Evolutionary conservation across 2,888 invertebrate genomes (phyloP).

Genomic region (Rhagium mordax): DNA sequence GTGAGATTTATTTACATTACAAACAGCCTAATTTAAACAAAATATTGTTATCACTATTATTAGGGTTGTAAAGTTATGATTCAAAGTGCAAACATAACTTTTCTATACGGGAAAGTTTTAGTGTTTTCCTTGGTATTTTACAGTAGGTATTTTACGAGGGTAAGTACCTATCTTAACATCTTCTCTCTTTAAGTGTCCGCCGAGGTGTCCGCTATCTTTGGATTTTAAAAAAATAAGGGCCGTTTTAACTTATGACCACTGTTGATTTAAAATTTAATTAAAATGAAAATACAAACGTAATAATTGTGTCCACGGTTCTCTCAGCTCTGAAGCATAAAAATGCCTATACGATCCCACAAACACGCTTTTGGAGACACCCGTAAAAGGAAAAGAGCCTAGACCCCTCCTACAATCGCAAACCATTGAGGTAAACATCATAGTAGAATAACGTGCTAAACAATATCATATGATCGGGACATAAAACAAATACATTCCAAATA

Average conservation of each 20-base stretch:
- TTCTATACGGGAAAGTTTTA: no score
- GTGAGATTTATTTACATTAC: background rate
- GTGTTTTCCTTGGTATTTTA: no score
- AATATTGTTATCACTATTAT: background rate
- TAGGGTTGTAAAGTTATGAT: background rate
- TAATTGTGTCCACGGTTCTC: no score
- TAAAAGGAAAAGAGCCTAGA: constrained; percentile 17
- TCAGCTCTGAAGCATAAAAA: background rate
- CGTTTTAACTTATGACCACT: no score
- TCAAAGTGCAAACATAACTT: background rate
- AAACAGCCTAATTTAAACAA: background rate
- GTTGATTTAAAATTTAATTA: no score
- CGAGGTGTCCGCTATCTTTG: no score
- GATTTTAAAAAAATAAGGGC: no score
- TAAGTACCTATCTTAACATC: no score
- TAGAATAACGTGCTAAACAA: background rate
- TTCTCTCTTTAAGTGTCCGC: no score
- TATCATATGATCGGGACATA: constrained; percentile 10
- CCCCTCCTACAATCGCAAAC: constrained; percentile 18
- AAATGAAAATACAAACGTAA: no score
- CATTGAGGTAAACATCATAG: constrained; percentile 10
- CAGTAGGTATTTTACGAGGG: no score
- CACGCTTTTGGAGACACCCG: background rate
- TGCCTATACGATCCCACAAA: constrained; percentile 10
- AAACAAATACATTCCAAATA: background rate